Percentiles rank a stretch among this genome's conserved stretches.
Conservation (phyloP, 2,797 vertebrate species). For the Tokudaia muenninki region DNA sequence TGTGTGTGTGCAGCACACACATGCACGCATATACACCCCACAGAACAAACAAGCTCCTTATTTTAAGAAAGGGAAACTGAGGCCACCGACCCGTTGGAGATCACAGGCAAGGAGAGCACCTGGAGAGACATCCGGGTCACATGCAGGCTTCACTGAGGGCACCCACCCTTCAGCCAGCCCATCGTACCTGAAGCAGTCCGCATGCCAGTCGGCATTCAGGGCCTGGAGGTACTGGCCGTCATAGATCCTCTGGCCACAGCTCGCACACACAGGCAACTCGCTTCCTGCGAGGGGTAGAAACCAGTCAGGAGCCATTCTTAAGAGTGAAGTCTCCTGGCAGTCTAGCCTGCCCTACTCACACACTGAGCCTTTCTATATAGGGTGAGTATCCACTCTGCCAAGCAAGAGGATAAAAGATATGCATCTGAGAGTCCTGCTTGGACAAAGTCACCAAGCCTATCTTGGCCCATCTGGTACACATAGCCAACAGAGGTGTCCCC, state of each 20-base stretch:
- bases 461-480: neutral
- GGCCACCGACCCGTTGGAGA: neutral
- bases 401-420: neutral
- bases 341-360: neutral
- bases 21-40: neutral
- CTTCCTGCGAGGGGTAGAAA: conserved; percentile 87
- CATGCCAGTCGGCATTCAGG: conserved; percentile 95
- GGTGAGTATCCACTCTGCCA: neutral
- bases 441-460: neutral
- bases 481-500: neutral
- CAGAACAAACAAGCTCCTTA: neutral
- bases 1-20: too few species aligned
- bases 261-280: conserved; percentile 95
- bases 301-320: neutral
- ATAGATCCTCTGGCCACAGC: conserved; percentile 95
- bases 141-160: neutral
- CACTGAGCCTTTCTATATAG: neutral
- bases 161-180: neutral
- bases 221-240: conserved; percentile 99
- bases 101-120: neutral
- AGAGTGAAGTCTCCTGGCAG: neutral
- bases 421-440: neutral
- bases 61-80: conserved; percentile 51
- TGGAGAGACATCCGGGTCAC: neutral
- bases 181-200: conserved; percentile 95